A percentile compares a stretch with the other conserved stretches of the same genome.
Conservation (phyloP, 2,113 vertebrate genomes). For the Penelope pileata region DNA sequence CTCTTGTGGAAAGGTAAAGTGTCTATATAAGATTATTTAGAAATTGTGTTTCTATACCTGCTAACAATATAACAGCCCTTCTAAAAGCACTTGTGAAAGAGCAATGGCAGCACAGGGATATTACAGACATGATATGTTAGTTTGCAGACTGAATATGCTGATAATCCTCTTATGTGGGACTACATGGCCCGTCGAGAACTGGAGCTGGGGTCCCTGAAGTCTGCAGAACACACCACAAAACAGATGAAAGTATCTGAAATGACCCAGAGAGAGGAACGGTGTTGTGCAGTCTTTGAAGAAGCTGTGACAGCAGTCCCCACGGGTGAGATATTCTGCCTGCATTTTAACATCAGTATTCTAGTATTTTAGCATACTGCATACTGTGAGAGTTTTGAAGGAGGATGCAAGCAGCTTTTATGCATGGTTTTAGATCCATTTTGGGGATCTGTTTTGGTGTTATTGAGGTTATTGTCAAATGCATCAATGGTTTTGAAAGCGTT, state of each 20-base stretch:
- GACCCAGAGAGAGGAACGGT: constrained; percentile 82
- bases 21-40: neutral
- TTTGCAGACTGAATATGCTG: constrained; percentile 81
- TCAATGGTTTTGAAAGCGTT: neutral
- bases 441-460: neutral
- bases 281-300: constrained; percentile 91
- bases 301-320: constrained; percentile 82
- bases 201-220: constrained; percentile 60
- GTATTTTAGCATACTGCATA: neutral
- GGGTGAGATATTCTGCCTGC: constrained; percentile 75
- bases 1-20: neutral
- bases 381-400: neutral
- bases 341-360: neutral
- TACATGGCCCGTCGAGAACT: constrained; percentile 90
- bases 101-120: neutral
- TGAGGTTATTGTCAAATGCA: neutral
- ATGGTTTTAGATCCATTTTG: neutral
- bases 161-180: constrained; percentile 89
- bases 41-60: neutral
- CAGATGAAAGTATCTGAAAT: constrained; percentile 81
- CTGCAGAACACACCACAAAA: constrained; percentile 69
- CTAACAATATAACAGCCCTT: neutral
- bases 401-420: neutral
- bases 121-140: constrained; percentile 60
- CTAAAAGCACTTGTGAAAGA: neutral